phyloP scores from a whole-genome alignment of 2,888 invertebrate genomes.

The Gonocerus acuteangulatus region DNA sequence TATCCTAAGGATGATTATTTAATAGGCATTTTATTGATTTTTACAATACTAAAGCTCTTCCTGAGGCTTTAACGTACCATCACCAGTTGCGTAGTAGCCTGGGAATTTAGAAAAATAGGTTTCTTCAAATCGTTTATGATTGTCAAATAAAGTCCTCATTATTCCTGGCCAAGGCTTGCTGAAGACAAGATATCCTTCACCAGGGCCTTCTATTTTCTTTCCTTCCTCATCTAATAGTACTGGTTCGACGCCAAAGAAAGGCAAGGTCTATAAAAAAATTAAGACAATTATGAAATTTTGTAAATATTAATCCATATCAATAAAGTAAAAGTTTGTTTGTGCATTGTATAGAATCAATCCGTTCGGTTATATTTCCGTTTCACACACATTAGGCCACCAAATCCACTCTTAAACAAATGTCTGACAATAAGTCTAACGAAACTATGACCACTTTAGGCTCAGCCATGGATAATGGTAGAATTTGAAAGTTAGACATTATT shows the following conservation, averaged over 20 bases:
- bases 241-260: conserved; percentile 94
- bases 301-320: not conserved
- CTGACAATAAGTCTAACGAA: too few relatives aligned
- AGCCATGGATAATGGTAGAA: too few relatives aligned
- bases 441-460: too few relatives aligned
- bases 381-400: too few relatives aligned
- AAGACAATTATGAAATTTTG: conserved; percentile 2
- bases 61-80: too few relatives aligned
- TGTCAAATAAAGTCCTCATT: conserved; percentile 88
- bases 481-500: too few relatives aligned
- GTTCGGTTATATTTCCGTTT: too few relatives aligned
- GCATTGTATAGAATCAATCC: too few relatives aligned
- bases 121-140: conserved; percentile 80
- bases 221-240: conserved; percentile 82
- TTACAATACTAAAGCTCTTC: too few relatives aligned
- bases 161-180: conserved; percentile 95
- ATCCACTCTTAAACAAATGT: too few relatives aligned
- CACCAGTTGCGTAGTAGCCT: conserved; percentile 96
- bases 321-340: not conserved
- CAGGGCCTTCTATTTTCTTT: conserved; percentile 71
- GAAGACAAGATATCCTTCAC: conserved; percentile 93
- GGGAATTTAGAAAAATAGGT: conserved; percentile 94
- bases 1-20: too few relatives aligned
- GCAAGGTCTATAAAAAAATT: conserved; percentile 63
- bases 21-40: too few relatives aligned